Conservation (phyloP, 2,888 invertebrate genomes). For the Acanthococcus lagerstroemiae region DNA sequence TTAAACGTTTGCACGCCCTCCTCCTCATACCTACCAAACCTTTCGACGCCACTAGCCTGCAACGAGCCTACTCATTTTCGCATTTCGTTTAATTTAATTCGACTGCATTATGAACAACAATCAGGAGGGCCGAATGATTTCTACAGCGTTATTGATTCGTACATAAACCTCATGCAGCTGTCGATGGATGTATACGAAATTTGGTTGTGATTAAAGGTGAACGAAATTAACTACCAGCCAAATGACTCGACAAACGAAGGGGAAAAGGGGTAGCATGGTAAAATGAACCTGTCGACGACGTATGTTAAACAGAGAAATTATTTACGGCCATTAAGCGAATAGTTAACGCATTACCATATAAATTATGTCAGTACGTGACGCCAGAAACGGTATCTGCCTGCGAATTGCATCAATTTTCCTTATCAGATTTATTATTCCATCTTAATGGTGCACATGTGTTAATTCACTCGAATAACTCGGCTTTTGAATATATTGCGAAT, state of each 20-base stretch:
- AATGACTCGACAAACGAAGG: not conserved
- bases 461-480: constrained; percentile 23
- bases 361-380: constrained; percentile 26
- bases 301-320: constrained; percentile 26
- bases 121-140: no score
- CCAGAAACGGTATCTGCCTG: constrained; percentile 22
- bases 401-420: constrained; percentile 21
- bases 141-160: no score
- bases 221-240: not conserved
- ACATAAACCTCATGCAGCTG: no score
- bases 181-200: no score
- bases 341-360: constrained; percentile 26
- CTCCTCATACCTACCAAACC: no score
- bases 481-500: not conserved
- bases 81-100: no score
- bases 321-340: constrained; percentile 25
- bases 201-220: not conserved
- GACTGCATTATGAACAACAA: no score
- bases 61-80: no score
- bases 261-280: not conserved
- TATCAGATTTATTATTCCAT: constrained; percentile 28
- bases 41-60: no score
- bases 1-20: no score
- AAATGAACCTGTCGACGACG: constrained; percentile 26
- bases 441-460: constrained; percentile 24